Evolutionary conservation across 2,113 vertebrate genomes (phyloP), one percentile per base, ranked within the genome.

Genomic region (Catharus fuscescens): DNA sequence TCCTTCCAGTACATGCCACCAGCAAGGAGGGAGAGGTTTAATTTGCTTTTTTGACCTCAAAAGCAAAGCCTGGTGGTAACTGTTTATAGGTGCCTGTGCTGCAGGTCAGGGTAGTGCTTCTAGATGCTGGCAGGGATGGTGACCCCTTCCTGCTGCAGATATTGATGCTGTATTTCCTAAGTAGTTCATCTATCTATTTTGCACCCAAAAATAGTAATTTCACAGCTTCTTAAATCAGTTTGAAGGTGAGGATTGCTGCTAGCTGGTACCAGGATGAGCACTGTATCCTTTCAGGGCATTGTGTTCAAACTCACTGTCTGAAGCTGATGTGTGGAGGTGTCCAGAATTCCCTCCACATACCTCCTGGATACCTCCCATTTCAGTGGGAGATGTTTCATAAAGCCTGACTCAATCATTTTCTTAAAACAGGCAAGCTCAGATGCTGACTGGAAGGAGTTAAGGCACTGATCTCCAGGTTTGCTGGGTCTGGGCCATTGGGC

Each of bases 401-500:
- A 59, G 21, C 42, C 42, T 17, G 29, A 23, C 7, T 72, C 6
- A 18, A 8, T 79, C 0, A 6, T 87, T 83, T 76, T 32, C 48
- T 83, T 70, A 38, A 60, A 90, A 65, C 2, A 40, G 36, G n/a
- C 28, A 20, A 52, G 69, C 34, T 73, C 26, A 23, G 31, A 31
- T 67, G 26, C 52, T 60, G 61, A 23, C 53, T 56, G 0, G 9
- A 89, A 89, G 38, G 80, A 53, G 83, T 95, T 89, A 95, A 92
- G 31, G 21, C n/a, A 10, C 1, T 3, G 17, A 45, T 86, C 80
- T 84, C 42, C 48, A 32, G n/a, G 44, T 89, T 89, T 79, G 31
- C 69, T 96, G 91, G 48, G 79, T 79, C 83, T 80, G 73, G 70
- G 67, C 85, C 79, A 61, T 57, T 36, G 50, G 92, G 88, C 36